Percentiles rank a stretch among this genome's conserved stretches.
phyloP scores from a whole-genome alignment of 2,113 vertebrate species.

The Climacteris rufus region DNA sequence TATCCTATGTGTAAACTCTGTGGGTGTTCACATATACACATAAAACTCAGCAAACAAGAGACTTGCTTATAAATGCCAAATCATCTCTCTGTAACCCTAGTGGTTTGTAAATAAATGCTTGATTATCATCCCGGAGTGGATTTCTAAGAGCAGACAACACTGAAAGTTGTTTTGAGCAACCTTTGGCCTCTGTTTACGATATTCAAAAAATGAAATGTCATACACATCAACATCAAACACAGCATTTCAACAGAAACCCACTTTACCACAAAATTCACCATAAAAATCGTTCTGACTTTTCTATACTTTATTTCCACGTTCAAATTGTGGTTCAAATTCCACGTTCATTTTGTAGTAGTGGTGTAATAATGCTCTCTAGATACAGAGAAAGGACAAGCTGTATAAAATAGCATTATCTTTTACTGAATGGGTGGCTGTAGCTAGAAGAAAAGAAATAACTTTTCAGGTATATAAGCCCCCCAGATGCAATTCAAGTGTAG shows the following conservation, averaged over 20 bases:
- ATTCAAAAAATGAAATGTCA: background rate
- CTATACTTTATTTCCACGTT: background rate
- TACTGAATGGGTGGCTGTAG: background rate
- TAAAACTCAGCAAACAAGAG: slow-evolving; percentile 1
- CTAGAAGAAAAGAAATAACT: background rate
- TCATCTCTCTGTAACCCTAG: background rate
- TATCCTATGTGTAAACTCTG: background rate
- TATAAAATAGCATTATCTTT: background rate
- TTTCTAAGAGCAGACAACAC: background rate
- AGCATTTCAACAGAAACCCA: background rate
- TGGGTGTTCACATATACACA: background rate
- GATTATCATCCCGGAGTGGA: background rate
- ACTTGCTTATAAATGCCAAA: background rate
- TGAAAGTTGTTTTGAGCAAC: background rate
- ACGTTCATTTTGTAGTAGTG: background rate
- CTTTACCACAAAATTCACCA: background rate
- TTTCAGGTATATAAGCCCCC: background rate
- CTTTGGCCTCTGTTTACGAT: background rate
- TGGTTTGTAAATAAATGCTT: slow-evolving; percentile 7
- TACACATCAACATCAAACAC: background rate
- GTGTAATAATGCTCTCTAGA: background rate
- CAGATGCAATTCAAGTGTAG: background rate
- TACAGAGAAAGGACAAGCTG: background rate
- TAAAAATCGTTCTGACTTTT: background rate
- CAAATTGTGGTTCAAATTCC: background rate